These are phyloP conservation scores for Cyprinodon brontotheroides DNA, from an alignment of 2,113 vertebrate genomes.

Conservation along the genomic window DNA sequence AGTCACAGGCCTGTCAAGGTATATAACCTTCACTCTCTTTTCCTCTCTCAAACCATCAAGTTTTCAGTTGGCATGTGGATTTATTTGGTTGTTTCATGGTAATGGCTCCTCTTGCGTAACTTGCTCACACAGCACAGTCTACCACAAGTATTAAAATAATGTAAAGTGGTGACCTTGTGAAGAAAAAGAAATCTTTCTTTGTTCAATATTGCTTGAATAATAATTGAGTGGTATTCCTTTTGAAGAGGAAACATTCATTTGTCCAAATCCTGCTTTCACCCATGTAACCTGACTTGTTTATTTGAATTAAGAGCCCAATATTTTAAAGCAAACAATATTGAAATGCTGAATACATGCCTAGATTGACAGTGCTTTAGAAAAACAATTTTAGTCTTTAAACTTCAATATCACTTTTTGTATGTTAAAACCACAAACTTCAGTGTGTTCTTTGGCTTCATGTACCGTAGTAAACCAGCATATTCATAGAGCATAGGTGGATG, in stretches of 20 bases:
- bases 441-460: too few relatives aligned
- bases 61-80: slow-evolving; percentile 2
- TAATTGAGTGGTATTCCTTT: background rate
- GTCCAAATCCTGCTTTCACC: background rate
- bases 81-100: slow-evolving; percentile 4
- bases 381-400: too few relatives aligned
- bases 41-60: slow-evolving; percentile 11
- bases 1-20: slow-evolving; percentile 59
- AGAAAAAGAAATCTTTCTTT: background rate
- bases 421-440: too few relatives aligned
- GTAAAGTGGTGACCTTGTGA: background rate
- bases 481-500: too few relatives aligned
- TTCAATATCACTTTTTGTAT: too few relatives aligned
- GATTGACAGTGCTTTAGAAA: background rate
- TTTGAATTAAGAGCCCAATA: background rate
- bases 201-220: background rate
- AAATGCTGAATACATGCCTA: background rate
- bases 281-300: background rate
- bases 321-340: background rate
- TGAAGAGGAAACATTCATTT: background rate
- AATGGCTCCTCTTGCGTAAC: background rate
- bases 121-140: background rate
- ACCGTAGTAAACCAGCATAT: too few relatives aligned
- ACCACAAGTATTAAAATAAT: background rate
- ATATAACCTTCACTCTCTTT: slow-evolving; percentile 41